Base-by-base conservation (phyloP, 2,888 invertebrate genomes). In the Branchipolynoe longqiensis region DNA sequence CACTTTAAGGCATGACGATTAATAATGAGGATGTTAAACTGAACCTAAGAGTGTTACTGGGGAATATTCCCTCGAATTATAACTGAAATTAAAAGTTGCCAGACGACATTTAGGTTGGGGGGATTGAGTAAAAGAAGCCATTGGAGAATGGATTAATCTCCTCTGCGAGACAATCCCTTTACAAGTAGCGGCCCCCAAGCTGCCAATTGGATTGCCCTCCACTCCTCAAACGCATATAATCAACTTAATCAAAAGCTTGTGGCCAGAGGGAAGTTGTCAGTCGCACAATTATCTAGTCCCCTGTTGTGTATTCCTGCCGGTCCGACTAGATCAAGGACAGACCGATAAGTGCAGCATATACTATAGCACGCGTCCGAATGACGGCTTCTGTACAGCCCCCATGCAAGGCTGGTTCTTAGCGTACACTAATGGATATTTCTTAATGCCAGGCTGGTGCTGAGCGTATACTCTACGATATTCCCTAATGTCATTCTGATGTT, bases 231-330 rank as follows among this genome's bases (percentile, higher is more conserved):
- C 36, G 58, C 33, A n/a, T 33, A 33, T 69, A 69, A 69, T 69
- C 69, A 69, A 69, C 69, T 69, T 36, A 69, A 69, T 69, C 69
- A 69, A 69, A 69, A 33, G 69, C n/a, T n/a, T n/a, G n/a, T n/a
- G n/a, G 38, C 33, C 69, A 62, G 28, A 62, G 62, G 31, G 62
- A 62, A 48, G 18, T 28, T 14, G 62, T 14, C 62, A 62, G 25
- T 25, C 12, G 62, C 12, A 31, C 28, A n/a, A 62, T 62, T 62
- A 62, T 62, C 62, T 62, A 62, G 18, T 31, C 25, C 31, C 3
- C 31, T 62, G 28, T 14, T 3, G 28, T 1, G 25, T 31, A 25
- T 62, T 31, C 62, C 31, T 14, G 3, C n/a, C 25, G 62, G 25
- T 2, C 18, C 62, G 25, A 14, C 12, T 31, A 14, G 28, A 28